Evolutionary conservation across 2,888 invertebrate genomes (phyloP), one percentile per base, ranked within the genome.

Genomic region (Thera britannica): DNA sequence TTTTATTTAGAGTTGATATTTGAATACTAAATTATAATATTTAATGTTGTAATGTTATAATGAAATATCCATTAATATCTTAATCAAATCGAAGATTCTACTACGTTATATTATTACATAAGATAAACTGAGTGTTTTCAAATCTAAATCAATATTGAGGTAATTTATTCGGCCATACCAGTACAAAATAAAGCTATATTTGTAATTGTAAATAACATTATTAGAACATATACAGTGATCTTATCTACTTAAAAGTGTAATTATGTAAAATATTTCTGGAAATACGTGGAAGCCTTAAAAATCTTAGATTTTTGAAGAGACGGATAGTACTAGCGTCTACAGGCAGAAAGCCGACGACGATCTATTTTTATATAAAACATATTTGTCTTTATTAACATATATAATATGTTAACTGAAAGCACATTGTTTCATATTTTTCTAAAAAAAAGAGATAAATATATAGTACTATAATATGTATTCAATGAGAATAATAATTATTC

Each of bases 331-430:
- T 92, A 92, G 91, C 88, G 89, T 87, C 91, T 88, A 82, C 85
- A 84, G 89, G 87, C 86, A 81, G 74, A 81, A 78, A 87, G 88
- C 83, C 88, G 84, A 82, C 75, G 90, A 86, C 89, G 86, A 92
- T 92, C 92, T 93, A 93, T 93, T 93, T 93, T 93, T 93, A 91
- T 93, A 91, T 92, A 92, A 90, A 91, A 84, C 88, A 90, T 92
- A 92, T 93, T 92, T 90, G 90, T 90, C 90, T 93, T 91, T 91
- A 92, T 90, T 92, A 92, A 92, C 92, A 92, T 93, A 92, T 92
- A 87, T 88, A 87, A 93, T 93, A 92, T 93, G 93, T 93, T 92
- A 90, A 91, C 89, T 88, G 85, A 92, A 92, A 92, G 92, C 92
- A 91, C 90, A 92, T 92, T 86, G 87, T 92, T 93, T 92, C 91